These are phyloP conservation scores for Eristalis pertinax DNA, from an alignment of 2,888 invertebrate species.

Conservation along the genomic window DNA sequence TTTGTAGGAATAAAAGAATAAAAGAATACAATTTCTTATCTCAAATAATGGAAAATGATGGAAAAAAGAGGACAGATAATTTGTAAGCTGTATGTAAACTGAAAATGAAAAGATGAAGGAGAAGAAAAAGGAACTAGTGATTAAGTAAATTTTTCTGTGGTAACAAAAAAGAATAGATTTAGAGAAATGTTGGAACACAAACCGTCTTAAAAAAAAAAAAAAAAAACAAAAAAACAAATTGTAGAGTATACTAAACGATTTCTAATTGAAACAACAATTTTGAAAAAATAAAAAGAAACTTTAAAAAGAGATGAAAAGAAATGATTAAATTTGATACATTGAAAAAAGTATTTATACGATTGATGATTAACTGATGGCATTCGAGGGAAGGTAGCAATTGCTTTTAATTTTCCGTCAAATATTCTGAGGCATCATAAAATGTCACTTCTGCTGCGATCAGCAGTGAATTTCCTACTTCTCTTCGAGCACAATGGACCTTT, in stretches of 20 bases:
- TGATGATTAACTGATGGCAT: constrained; percentile 9
- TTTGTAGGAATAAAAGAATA: constrained; percentile 52
- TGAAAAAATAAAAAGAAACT: constrained; percentile 6
- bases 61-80: background rate
- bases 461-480: too few species aligned
- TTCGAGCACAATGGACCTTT: too few species aligned
- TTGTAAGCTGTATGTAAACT: constrained; percentile 25
- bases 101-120: constrained; percentile 12
- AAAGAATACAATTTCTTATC: constrained; percentile 44
- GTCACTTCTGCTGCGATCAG: too few species aligned
- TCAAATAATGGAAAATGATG: constrained; percentile 3
- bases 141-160: constrained; percentile 72
- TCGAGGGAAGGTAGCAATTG: background rate
- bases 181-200: constrained; percentile 70
- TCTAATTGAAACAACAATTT: constrained; percentile 5
- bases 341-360: background rate
- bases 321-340: constrained; percentile 1
- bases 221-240: constrained; percentile 7
- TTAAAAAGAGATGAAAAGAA: constrained; percentile 4
- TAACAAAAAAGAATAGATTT: constrained; percentile 63
- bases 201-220: constrained; percentile 57
- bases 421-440: too few species aligned
- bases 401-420: too few species aligned
- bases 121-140: constrained; percentile 50
- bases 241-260: constrained; percentile 26